phyloP scores from a whole-genome alignment of 2,888 invertebrate genomes.

The Neoaliturus tenellus region DNA sequence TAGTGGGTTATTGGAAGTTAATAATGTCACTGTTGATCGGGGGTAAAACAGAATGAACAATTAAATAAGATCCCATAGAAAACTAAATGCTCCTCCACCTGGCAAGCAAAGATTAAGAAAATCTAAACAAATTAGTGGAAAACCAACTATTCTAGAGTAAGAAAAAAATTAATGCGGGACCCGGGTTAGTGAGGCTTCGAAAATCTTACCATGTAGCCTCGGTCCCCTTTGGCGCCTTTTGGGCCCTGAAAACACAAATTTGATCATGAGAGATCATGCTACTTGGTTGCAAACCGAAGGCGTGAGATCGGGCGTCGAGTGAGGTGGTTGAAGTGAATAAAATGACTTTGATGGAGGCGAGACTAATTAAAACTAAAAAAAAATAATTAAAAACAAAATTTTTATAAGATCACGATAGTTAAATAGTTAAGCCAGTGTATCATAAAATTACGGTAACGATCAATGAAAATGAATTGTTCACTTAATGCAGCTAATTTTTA shows the following conservation, averaged over 20 bases:
- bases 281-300: neutral
- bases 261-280: conserved; percentile 6
- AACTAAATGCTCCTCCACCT: neutral
- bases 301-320: neutral
- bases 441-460: too few relatives aligned
- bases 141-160: conserved; percentile 29
- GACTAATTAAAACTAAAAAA: too few relatives aligned
- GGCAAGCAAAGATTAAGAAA: conserved; percentile 2
- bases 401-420: too few relatives aligned
- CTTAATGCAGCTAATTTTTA: too few relatives aligned
- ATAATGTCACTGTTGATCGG: too few relatives aligned
- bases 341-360: neutral
- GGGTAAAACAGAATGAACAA: too few relatives aligned
- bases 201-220: conserved; percentile 83
- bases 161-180: conserved; percentile 28
- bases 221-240: conserved; percentile 85
- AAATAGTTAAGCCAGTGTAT: too few relatives aligned
- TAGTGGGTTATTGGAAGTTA: neutral
- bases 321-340: neutral
- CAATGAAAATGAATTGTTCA: too few relatives aligned
- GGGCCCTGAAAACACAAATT: conserved; percentile 77
- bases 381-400: too few relatives aligned
- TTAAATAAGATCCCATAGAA: neutral
- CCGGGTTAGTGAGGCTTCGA: conserved; percentile 38
- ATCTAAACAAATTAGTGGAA: conserved; percentile 15